Evolutionary conservation across 2,113 vertebrate genomes (phyloP).

Genomic region (Struthidea cinerea): DNA sequence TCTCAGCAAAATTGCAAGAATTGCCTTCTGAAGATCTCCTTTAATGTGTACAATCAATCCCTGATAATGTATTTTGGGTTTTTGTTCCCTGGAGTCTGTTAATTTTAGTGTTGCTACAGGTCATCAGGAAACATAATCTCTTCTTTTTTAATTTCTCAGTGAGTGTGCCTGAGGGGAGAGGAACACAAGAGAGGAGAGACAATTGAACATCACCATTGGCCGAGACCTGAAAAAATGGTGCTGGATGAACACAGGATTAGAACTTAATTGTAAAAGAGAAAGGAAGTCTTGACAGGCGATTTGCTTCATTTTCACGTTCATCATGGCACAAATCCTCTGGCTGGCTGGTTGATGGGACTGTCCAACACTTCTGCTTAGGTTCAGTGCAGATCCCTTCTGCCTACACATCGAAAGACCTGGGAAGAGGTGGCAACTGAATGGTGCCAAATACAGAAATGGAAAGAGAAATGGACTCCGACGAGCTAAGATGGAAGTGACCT

Average conservation of each 20-base stretch:
- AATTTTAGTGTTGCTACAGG: slow-evolving; percentile 53
- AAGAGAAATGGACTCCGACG: slow-evolving; percentile 74
- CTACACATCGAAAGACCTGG: not conserved
- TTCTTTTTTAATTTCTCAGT: slow-evolving; percentile 75
- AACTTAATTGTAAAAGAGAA: slow-evolving; percentile 50
- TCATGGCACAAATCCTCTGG: slow-evolving; percentile 78
- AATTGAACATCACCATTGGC: slow-evolving; percentile 14
- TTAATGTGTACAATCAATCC: slow-evolving; percentile 45
- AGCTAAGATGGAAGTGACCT: slow-evolving; percentile 82
- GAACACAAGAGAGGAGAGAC: slow-evolving; percentile 49
- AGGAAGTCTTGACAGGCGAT: not conserved
- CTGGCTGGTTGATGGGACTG: slow-evolving; percentile 73
- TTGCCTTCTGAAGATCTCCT: slow-evolving; percentile 63
- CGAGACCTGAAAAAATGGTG: slow-evolving; percentile 57
- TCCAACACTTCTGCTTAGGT: not conserved
- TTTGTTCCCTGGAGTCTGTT: slow-evolving; percentile 46
- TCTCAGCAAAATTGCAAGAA: slow-evolving; percentile 71
- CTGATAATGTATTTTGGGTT: slow-evolving; percentile 21
- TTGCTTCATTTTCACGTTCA: slow-evolving; percentile 33
- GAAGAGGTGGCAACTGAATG: slow-evolving; percentile 51
- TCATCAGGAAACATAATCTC: slow-evolving; percentile 68
- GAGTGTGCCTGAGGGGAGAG: slow-evolving; percentile 58
- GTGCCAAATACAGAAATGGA: slow-evolving; percentile 37
- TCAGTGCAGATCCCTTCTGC: slow-evolving; percentile 1
- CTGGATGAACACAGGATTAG: slow-evolving; percentile 52